A percentile compares a stretch with the other conserved stretches of the same genome.
Evolutionary conservation across 2,888 invertebrate species (phyloP).

Genomic region (Myopa testacea): DNA sequence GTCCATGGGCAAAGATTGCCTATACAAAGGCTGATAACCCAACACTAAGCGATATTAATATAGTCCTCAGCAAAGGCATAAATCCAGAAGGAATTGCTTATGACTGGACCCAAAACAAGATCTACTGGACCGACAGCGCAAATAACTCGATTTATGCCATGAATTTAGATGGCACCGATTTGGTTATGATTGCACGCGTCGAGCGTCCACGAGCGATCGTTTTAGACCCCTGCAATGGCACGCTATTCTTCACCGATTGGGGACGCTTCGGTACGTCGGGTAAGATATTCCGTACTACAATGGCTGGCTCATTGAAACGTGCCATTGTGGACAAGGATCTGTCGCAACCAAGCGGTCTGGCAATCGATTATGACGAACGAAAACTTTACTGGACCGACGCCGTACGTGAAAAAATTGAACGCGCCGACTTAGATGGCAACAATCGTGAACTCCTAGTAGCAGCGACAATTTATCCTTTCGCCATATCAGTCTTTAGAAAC

Average conservation of each 20-base stretch:
- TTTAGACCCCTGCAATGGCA: conserved; percentile 96
- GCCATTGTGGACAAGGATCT: conserved; percentile 91
- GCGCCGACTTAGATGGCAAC: conserved; percentile 87
- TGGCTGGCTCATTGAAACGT: conserved; percentile 93
- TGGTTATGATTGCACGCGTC: conserved; percentile 93
- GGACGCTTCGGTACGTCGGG: conserved; percentile 92
- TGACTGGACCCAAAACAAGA: conserved; percentile 97
- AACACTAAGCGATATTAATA: conserved; percentile 73
- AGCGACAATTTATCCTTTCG: conserved; percentile 95
- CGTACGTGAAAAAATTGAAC: conserved; percentile 93
- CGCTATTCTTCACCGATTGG: conserved; percentile 96
- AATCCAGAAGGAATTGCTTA: conserved; percentile 95
- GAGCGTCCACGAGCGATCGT: conserved; percentile 95
- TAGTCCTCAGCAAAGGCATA: conserved; percentile 81
- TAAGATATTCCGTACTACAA: conserved; percentile 93
- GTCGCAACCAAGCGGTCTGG: conserved; percentile 94
- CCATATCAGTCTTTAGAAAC: conserved; percentile 88
- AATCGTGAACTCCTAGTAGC: conserved; percentile 86
- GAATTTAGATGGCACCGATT: conserved; percentile 87
- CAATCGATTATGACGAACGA: conserved; percentile 93
- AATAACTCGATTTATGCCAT: conserved; percentile 95
- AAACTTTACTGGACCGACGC: conserved; percentile 98
- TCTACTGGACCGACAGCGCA: conserved; percentile 97
- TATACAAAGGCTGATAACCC: conserved; percentile 82
- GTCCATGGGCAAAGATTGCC: conserved; percentile 90